These are phyloP conservation scores for Rhogogaster chlorosoma DNA, from an alignment of 2,888 invertebrate species.

Conservation along the genomic window DNA sequence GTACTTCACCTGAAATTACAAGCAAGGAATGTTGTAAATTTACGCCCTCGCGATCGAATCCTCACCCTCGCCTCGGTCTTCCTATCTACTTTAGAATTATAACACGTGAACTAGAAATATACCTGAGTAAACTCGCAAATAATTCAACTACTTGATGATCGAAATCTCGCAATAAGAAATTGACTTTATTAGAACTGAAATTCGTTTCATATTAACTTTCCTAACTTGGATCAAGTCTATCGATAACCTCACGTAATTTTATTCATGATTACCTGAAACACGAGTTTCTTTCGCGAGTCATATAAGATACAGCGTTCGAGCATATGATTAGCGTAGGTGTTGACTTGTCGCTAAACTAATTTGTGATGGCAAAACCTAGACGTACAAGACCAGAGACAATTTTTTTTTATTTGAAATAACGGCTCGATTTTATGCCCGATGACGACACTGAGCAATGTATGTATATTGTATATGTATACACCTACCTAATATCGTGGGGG, in stretches of 20 bases:
- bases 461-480: neutral
- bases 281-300: neutral
- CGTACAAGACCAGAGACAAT: neutral
- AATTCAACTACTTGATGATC: neutral
- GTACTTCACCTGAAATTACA: slow-evolving; percentile 48
- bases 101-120: neutral
- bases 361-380: neutral
- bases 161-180: neutral
- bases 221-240: neutral
- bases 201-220: neutral
- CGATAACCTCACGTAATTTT: neutral
- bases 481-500: neutral
- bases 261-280: neutral
- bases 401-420: neutral
- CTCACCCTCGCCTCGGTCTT: slow-evolving; percentile 13
- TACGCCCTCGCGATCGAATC: slow-evolving; percentile 39
- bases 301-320: neutral
- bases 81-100: slow-evolving; percentile 18
- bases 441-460: slow-evolving; percentile 9
- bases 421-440: neutral
- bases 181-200: neutral
- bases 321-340: neutral
- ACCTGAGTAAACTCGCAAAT: neutral
- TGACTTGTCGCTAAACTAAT: neutral
- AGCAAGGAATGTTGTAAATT: slow-evolving; percentile 49